phyloP scores from a whole-genome alignment of 2,797 vertebrate species.

The Gorsachius magnificus region DNA sequence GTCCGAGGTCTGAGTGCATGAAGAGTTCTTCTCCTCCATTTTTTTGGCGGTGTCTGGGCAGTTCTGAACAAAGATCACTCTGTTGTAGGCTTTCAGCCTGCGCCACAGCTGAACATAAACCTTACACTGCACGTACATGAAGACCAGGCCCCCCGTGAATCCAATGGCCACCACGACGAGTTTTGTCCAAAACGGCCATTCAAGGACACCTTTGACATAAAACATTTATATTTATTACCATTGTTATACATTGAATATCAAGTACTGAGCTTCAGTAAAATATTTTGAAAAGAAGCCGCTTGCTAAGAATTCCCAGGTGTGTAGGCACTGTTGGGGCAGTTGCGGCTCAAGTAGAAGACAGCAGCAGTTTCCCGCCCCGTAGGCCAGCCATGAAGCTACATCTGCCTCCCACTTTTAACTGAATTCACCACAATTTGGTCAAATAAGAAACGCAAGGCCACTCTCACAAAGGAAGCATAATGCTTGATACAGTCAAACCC shows the following conservation, averaged over 20 bases:
- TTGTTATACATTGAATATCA: neutral
- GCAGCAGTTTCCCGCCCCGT: neutral
- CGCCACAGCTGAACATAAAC: constrained; percentile 96
- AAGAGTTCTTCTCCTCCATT: constrained; percentile 78
- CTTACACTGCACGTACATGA: constrained; percentile 98
- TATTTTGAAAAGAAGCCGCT: neutral
- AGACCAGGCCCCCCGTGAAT: constrained; percentile 91
- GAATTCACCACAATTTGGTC: neutral
- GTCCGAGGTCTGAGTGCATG: constrained; percentile 66
- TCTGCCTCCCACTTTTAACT: neutral
- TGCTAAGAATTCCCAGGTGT: neutral
- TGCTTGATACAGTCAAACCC: neutral
- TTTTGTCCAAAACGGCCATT: constrained; percentile 99
- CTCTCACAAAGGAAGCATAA: neutral
- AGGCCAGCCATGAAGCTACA: neutral
- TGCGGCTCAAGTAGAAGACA: neutral
- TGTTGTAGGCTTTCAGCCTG: constrained; percentile 96
- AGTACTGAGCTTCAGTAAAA: neutral
- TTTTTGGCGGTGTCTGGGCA: constrained; percentile 89
- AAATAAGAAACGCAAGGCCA: neutral
- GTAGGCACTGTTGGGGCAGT: rapidly evolving
- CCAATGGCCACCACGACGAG: constrained; percentile 92
- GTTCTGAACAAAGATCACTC: constrained; percentile 97
- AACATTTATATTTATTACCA: neutral
- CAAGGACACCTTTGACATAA: constrained; percentile 84